Percentiles rank a stretch among this genome's conserved stretches.
Conservation (phyloP, 2,113 vertebrate species). For the Corydoras sp. region DNA sequence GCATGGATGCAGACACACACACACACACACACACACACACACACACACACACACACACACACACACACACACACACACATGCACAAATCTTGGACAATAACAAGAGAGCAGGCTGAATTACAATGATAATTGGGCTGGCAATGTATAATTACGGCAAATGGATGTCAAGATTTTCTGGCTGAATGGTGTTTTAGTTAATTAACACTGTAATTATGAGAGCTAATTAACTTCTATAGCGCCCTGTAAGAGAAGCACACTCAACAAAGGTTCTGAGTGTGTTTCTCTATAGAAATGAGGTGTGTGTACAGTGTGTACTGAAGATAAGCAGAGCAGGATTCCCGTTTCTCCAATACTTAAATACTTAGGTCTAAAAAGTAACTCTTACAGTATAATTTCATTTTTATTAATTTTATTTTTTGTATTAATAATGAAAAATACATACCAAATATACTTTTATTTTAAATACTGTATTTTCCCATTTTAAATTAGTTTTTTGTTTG, state of each 20-base stretch:
- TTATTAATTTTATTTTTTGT: too few species aligned
- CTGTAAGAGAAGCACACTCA: conserved; percentile 58
- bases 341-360: too few species aligned
- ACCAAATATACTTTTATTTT: too few species aligned
- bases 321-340: background rate
- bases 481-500: too few species aligned
- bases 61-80: conserved; percentile 20
- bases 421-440: too few species aligned
- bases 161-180: conserved; percentile 79
- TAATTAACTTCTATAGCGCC: conserved; percentile 72
- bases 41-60: background rate
- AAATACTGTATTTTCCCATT: too few species aligned
- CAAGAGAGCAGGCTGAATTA: conserved; percentile 64
- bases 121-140: conserved; percentile 72
- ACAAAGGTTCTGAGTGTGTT: conserved; percentile 55
- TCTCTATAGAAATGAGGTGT: conserved; percentile 21
- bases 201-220: conserved; percentile 78
- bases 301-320: conserved; percentile 28
- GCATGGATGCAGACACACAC: background rate
- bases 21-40: background rate
- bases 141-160: conserved; percentile 79
- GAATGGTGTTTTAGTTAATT: conserved; percentile 84
- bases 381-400: too few species aligned
- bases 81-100: conserved; percentile 51
- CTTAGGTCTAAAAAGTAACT: too few species aligned